A percentile compares a stretch with the other conserved stretches of the same genome.
Evolutionary conservation across 2,888 invertebrate genomes (phyloP).

Genomic region (Abrostola tripartita): DNA sequence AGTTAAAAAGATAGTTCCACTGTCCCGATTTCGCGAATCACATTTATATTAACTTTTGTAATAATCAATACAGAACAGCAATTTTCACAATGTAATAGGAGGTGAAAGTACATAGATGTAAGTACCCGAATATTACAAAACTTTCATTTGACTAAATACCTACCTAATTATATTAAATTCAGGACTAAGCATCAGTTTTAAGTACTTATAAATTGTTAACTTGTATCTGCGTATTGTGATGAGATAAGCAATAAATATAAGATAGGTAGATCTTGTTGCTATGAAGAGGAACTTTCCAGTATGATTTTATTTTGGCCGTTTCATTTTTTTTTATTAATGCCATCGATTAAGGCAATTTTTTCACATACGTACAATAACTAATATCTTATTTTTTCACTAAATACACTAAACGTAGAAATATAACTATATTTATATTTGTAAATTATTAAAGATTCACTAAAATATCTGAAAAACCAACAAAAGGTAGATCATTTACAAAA

Average conservation of each 20-base stretch:
- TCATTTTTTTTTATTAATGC: slow-evolving; percentile 39
- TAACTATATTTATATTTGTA: slow-evolving; percentile 35
- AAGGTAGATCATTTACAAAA: slow-evolving; percentile 52
- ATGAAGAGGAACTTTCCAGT: slow-evolving; percentile 54
- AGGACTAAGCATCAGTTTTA: not conserved
- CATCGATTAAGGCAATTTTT: slow-evolving; percentile 21
- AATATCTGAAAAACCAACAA: slow-evolving; percentile 65
- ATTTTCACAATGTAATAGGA: too few relatives aligned
- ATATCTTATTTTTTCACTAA: slow-evolving; percentile 32
- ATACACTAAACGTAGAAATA: slow-evolving; percentile 31
- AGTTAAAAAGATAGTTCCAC: too few relatives aligned
- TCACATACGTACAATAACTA: slow-evolving; percentile 27
- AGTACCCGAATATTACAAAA: too few relatives aligned
- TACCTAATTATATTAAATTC: too few relatives aligned
- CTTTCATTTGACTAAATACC: too few relatives aligned
- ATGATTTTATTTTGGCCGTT: slow-evolving; percentile 39
- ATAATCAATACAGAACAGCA: too few relatives aligned
- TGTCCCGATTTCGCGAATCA: too few relatives aligned
- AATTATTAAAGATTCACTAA: slow-evolving; percentile 58
- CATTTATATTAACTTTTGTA: too few relatives aligned
- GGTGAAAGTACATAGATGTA: too few relatives aligned
- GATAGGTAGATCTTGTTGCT: slow-evolving; percentile 39
- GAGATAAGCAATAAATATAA: slow-evolving; percentile 42
- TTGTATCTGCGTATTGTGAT: slow-evolving; percentile 24
- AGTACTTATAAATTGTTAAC: not conserved